These are phyloP conservation scores for Microplitis deprimator DNA, from an alignment of 2,888 invertebrate genomes.

Conservation along the genomic window DNA sequence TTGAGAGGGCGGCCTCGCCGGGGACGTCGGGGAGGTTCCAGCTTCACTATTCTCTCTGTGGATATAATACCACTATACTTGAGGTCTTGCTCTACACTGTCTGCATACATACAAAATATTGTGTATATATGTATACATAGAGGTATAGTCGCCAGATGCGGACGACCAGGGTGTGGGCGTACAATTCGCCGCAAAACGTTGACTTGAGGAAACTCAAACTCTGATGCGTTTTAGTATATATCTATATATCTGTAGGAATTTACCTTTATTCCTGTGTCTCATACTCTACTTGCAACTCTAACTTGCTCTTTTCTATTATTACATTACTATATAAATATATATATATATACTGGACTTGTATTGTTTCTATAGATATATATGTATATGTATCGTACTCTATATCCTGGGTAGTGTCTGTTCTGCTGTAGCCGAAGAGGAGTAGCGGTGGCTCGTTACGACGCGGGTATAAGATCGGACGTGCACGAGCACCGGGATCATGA, in stretches of 20 bases:
- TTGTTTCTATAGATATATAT: background rate
- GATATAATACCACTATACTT: background rate
- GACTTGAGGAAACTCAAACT: constrained; percentile 10
- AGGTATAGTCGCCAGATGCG: background rate
- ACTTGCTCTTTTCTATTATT: background rate
- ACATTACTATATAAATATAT: background rate
- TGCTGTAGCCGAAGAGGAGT: too few relatives aligned
- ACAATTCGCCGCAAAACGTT: constrained; percentile 15
- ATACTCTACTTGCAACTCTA: background rate
- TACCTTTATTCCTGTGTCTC: background rate
- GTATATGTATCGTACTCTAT: background rate
- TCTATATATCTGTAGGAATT: background rate
- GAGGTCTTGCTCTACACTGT: background rate
- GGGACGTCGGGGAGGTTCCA: constrained; percentile 27
- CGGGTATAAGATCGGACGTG: constrained; percentile 19
- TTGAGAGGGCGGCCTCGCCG: constrained; percentile 32
- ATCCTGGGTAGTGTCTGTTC: too few relatives aligned
- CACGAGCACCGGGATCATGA: constrained; percentile 21
- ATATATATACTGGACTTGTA: background rate
- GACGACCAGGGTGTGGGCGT: constrained; percentile 12
- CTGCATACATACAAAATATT: background rate
- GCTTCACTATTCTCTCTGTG: constrained; percentile 25
- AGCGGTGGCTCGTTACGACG: constrained; percentile 23
- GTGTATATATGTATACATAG: background rate
- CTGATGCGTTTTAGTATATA: constrained; percentile 2